Conservation (phyloP, 2,113 vertebrate genomes). For the Myxocyprinus asiaticus region DNA sequence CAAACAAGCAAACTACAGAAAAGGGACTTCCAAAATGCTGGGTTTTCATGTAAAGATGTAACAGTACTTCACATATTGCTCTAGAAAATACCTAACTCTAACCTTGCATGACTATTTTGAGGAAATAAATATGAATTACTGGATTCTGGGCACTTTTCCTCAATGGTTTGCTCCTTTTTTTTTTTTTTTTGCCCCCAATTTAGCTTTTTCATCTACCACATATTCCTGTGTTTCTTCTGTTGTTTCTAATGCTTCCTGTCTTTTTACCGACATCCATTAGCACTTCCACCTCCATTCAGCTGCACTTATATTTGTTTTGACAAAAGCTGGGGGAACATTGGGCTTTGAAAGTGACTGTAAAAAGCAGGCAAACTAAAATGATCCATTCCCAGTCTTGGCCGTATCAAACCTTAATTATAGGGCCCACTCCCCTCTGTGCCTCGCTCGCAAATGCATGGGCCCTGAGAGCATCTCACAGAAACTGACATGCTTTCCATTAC, state of each 20-base stretch:
- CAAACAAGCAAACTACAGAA: neutral
- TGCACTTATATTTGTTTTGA: constrained; percentile 56
- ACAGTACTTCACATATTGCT: neutral
- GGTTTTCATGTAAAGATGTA: no score
- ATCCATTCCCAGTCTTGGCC: constrained; percentile 45
- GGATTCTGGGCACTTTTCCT: constrained; percentile 50
- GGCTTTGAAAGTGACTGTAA: constrained; percentile 30
- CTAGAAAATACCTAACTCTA: constrained; percentile 11
- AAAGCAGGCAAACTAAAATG: constrained; percentile 39
- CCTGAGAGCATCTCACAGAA: constrained; percentile 37
- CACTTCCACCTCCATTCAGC: constrained; percentile 53
- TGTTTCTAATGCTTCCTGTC: constrained; percentile 67
- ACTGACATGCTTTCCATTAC: constrained; percentile 46
- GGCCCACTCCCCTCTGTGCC: constrained; percentile 8
- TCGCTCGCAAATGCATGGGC: constrained; percentile 8
- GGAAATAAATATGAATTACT: constrained; percentile 59
- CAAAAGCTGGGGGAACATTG: constrained; percentile 53
- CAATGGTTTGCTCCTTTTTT: constrained; percentile 29
- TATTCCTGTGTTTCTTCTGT: constrained; percentile 51
- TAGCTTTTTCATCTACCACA: constrained; percentile 41
- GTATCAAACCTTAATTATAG: constrained; percentile 47
- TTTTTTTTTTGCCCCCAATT: constrained; percentile 1
- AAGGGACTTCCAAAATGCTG: constrained; percentile 12
- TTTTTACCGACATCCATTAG: constrained; percentile 61
- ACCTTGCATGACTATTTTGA: constrained; percentile 16